phyloP scores from a whole-genome alignment of 2,888 invertebrate species.

The Apotomis betuletana region DNA sequence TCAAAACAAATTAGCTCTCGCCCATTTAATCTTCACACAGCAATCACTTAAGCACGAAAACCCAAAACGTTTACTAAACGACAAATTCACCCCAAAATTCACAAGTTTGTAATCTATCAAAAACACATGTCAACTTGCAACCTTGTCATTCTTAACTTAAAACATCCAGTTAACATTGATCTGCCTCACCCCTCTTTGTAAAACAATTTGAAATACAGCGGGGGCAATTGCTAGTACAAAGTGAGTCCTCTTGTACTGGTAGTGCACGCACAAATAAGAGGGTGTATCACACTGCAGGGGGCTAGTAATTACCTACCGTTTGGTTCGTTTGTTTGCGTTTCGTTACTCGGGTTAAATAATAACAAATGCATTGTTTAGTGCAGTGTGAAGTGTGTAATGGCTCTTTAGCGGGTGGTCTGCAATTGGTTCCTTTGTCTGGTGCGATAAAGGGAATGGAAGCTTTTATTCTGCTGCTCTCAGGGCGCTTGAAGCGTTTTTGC shows the following conservation, averaged over 20 bases:
- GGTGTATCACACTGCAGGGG: conserved; percentile 64
- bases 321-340: conserved; percentile 67
- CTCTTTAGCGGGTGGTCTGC: conserved; percentile 61
- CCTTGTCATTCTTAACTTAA: conserved; percentile 54
- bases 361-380: conserved; percentile 70
- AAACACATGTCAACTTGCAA: conserved; percentile 66
- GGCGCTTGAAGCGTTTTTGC: conserved; percentile 25
- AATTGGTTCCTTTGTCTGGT: conserved; percentile 62
- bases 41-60: conserved; percentile 35
- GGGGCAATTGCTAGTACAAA: conserved; percentile 47
- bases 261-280: conserved; percentile 53
- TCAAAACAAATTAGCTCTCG: conserved; percentile 16
- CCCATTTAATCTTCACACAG: conserved; percentile 26
- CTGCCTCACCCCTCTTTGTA: conserved; percentile 46
- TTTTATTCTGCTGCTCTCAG: conserved; percentile 24
- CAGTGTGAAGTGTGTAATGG: conserved; percentile 60
- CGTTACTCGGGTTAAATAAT: conserved; percentile 69
- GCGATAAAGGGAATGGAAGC: conserved; percentile 32
- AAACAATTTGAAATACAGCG: conserved; percentile 43
- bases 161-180: conserved; percentile 52
- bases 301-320: conserved; percentile 71
- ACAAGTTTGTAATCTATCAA: conserved; percentile 58
- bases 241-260: conserved; percentile 59
- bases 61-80: conserved; percentile 34
- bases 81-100: conserved; percentile 54